Conservation (phyloP, 2,797 vertebrate genomes). For the Coreius guichenoti region DNA sequence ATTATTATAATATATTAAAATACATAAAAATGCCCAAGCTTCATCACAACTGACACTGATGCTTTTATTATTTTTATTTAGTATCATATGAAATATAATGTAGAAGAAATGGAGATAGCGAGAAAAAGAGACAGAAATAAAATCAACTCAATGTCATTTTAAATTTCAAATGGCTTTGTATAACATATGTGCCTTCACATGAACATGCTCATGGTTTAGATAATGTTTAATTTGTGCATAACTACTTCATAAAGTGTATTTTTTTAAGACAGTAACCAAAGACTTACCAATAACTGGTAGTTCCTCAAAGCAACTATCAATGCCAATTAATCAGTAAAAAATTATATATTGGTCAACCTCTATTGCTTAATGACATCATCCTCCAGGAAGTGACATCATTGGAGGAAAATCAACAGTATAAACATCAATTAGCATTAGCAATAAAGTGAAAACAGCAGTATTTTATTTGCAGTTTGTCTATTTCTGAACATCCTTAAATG, state of each 20-base stretch:
- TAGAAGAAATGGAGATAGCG: not conserved
- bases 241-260: not conserved
- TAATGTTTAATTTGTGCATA: not conserved
- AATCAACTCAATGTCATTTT: no score
- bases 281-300: not conserved
- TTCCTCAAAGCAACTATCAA: not conserved
- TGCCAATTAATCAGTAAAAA: not conserved
- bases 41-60: not conserved
- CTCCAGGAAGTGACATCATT: not conserved
- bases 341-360: not conserved
- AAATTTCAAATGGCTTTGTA: not conserved
- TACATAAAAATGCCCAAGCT: not conserved
- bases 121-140: not conserved
- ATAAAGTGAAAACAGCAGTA: not conserved
- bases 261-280: not conserved
- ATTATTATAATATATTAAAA: not conserved
- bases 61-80: not conserved
- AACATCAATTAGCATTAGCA: not conserved
- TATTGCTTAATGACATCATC: not conserved
- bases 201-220: not conserved
- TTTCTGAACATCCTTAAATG: not conserved
- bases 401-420: not conserved
- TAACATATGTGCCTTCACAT: not conserved
- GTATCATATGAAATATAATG: not conserved
- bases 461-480: not conserved